Evolutionary conservation across 1,140 invertebrate species (phyloP), one percentile per base, ranked within the genome.

Genomic region (Whitmania pigra): DNA sequence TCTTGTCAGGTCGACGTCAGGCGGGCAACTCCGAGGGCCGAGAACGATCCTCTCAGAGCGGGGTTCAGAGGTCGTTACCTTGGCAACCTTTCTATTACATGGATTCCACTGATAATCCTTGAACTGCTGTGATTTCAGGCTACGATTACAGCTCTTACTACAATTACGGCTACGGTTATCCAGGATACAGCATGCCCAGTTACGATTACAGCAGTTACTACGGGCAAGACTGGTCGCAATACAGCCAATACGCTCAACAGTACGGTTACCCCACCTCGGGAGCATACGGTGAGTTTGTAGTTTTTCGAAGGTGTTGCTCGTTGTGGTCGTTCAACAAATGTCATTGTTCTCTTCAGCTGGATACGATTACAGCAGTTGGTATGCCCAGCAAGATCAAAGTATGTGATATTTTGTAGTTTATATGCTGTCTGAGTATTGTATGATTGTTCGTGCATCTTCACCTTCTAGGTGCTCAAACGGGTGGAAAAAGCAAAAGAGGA

Each of bases 341-440:
- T 49, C 15, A 15, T 17, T 43, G 40, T 49, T 49, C 43, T 49
- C 43, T 11, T 4, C 43, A 49, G 43, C 57, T 25, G 57, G 53
- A 17, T 71, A 71, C 25, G 71, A 71, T 22, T 71, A 71, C 71
- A 71, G 71, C 54, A 66, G 54, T 31, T 71, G 71, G 71, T 71
- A 71, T 40, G 71, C 53, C 25, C 67, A 69, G 67, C 71, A 71
- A 71, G 71, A 66, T 71, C 43, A 49, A 49, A 27, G 22, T 63
- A 63, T 11, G 40, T 36, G 18, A 29, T 20, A 68, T 13, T 29
- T 6, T 68, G 13, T 1, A 13, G 67, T 0, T 68, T 31, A 6
- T 29, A 7, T 68, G 6, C 20, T 68, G 29, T n/a, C n/a, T n/a
- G n/a, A n/a, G 20, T 11, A 0, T 70, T 53, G 13, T 70, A 9